These are phyloP conservation scores for Diplosoma virens DNA, from an alignment of 23 tunicate species.

Conservation along the genomic window DNA sequence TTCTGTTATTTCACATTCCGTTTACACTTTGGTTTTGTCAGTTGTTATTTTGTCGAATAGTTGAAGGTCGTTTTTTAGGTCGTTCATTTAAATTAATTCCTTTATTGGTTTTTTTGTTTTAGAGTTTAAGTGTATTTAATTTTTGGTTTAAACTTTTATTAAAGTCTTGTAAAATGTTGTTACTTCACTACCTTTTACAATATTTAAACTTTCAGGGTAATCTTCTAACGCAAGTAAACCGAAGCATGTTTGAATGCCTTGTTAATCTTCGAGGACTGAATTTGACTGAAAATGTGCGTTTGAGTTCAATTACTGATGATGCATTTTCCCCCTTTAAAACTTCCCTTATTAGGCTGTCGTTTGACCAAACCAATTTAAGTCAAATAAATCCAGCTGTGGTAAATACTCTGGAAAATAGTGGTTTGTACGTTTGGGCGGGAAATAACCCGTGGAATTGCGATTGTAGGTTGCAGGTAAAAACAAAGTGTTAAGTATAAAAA, in stretches of 20 bases:
- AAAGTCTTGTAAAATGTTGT: not conserved
- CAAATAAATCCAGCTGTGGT: constrained; percentile 23
- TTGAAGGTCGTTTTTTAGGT: not conserved
- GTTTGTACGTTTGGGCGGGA: constrained; percentile 45
- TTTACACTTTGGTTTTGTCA: too few relatives aligned
- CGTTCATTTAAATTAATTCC: not conserved
- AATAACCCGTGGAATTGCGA: constrained; percentile 79
- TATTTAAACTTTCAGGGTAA: constrained; percentile 30
- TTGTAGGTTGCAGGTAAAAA: constrained; percentile 48
- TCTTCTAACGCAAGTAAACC: not conserved
- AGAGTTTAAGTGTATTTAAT: too few relatives aligned
- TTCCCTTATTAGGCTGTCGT: constrained; percentile 31
- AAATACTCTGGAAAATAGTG: constrained; percentile 7
- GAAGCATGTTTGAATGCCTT: constrained; percentile 16
- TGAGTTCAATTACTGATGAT: constrained; percentile 15
- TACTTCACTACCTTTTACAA: not conserved
- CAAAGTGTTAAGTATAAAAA: not conserved
- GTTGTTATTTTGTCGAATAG: too few relatives aligned
- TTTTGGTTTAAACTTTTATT: too few relatives aligned
- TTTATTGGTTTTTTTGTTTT: too few relatives aligned
- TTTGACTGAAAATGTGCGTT: constrained; percentile 28
- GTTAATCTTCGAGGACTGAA: constrained; percentile 14
- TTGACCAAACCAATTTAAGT: constrained; percentile 35
- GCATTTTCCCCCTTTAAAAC: constrained; percentile 22
- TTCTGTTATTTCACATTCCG: too few relatives aligned